Evolutionary conservation across 2,888 invertebrate genomes (phyloP), one percentile per base, ranked within the genome.

Genomic region (Xylocampa areola): DNA sequence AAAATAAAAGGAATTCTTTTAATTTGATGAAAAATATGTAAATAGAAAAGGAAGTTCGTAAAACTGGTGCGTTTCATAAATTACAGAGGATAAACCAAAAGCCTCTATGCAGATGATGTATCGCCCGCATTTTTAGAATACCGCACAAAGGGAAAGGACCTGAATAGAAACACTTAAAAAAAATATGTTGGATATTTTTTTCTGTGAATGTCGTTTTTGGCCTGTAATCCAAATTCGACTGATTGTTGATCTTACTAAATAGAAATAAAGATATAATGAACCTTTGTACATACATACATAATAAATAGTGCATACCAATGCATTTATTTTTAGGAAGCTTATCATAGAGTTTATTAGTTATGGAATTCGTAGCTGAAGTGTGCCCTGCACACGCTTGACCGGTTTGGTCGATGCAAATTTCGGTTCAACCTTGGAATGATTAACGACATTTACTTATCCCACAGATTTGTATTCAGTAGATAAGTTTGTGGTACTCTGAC

Each of bases 31-130:
- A n/a, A n/a, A n/a, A n/a, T n/a, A n/a, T n/a, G 36, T 51, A 43
- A 13, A 21, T 21, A 17, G 13, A 13, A 0, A 13, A 49, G 55
- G 48, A 64, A 64, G 68, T 68, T 53, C 17, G 36, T 63, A 16
- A 57, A 65, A 44, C 45, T 48, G 65, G 43, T 54, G 25, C 40
- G 50, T 73, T 73, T 45, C 54, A 69, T 70, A 70, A 69, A 69
- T 70, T 54, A 60, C 35, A 39, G 37, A 43, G 59, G 53, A 60
- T 48, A 51, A 64, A 57, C 53, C 53, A 32, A 53, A 69, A 60
- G 52, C 59, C 29, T 51, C 54, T 55, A 47, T 51, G 47, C 44
- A 73, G 37, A 69, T 68, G 52, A 70, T 69, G 41, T 64, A 68
- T 70, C 29, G 52, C 21, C n/a, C 35, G 49, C 52, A 37, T 35